Base-by-base conservation (phyloP, 2,113 vertebrate genomes). In the Cochlearius cochlearius region DNA sequence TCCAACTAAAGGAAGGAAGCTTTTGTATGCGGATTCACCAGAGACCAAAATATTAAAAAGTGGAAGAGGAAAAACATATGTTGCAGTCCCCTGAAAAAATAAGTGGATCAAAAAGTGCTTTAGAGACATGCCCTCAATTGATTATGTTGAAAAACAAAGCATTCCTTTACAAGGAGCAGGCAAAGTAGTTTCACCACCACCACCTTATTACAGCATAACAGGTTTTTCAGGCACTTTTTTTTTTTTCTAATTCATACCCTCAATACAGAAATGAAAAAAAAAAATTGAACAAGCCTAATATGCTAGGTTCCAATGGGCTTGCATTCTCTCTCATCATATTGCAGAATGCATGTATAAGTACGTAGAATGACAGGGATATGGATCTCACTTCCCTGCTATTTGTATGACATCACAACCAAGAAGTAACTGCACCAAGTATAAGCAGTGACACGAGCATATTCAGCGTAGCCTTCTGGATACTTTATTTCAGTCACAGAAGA, bases 21-120 rank as follows among this genome's bases (percentile, higher is more conserved):
- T 97, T 98, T 98, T 98, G 96, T 97, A 97, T 97, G 97, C 1
- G 90, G 97, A 98, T 98, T 98, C 97, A 97, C 91, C 74, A 59
- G 98, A 98, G 96, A 98, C 96, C 96, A 98, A 98, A 98, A 98
- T 98, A 98, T 98, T 98, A 98, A 98, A 98, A 98, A 97, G 93
- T 96, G 86, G 94, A 98, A 98, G 98, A 98, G 94, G 94, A 97
- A 98, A 98, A 98, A 96, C 98, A 98, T 96, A 98, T 98, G 97
- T 96, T 97, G 66, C 78, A 77, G 49, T 92, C 86, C 45, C 50
- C 86, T 30, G 79, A 96, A 97, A 97, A 97, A 95, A 86, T 88
- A 94, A 96, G 62, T 63, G 86, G 64, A 95, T 97, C 67, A 72
- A 94, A 81, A 92, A 95, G 72, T 90, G 58, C 87, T 73, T 95